A percentile compares a stretch with the other conserved stretches of the same genome.
Conservation (phyloP, 2,888 invertebrate genomes). For the Hipparchia sbordonii region DNA sequence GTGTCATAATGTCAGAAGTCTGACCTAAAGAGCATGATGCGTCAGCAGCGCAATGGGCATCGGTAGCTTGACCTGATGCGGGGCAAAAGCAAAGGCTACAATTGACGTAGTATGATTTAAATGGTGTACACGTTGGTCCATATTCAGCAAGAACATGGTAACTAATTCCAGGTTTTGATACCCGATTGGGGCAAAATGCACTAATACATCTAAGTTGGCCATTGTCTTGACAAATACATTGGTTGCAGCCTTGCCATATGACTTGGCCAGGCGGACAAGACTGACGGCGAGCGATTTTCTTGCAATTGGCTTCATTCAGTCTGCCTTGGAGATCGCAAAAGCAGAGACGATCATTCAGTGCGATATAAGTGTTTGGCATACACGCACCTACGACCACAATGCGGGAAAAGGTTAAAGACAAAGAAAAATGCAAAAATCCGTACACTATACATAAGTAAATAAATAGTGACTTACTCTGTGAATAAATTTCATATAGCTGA, state of each 20-base stretch:
- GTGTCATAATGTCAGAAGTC: conserved; percentile 34
- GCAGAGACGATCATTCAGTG: conserved; percentile 61
- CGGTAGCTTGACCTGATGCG: conserved; percentile 59
- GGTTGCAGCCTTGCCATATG: conserved; percentile 64
- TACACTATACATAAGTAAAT: background rate
- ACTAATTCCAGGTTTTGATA: conserved; percentile 17
- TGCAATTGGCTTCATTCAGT: conserved; percentile 61
- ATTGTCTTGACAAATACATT: conserved; percentile 66
- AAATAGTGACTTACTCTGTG: conserved; percentile 56
- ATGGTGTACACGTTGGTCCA: conserved; percentile 60
- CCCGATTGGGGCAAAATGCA: conserved; percentile 51
- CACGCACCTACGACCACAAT: conserved; percentile 54
- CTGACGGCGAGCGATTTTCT: conserved; percentile 49
- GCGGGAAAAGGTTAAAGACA: conserved; percentile 18
- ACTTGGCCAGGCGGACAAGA: conserved; percentile 62
- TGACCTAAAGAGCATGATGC: conserved; percentile 55
- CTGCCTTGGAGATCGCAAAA: conserved; percentile 60
- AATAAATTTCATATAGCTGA: conserved; percentile 46
- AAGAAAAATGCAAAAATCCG: conserved; percentile 15
- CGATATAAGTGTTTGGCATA: conserved; percentile 64
- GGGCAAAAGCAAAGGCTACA: conserved; percentile 72
- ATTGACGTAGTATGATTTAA: conserved; percentile 65
- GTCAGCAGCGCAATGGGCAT: conserved; percentile 67
- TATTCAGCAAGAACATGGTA: conserved; percentile 33
- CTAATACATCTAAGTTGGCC: conserved; percentile 60